Evolutionary conservation across 2,888 invertebrate species (phyloP).

Genomic region (Hemithea aestivaria): DNA sequence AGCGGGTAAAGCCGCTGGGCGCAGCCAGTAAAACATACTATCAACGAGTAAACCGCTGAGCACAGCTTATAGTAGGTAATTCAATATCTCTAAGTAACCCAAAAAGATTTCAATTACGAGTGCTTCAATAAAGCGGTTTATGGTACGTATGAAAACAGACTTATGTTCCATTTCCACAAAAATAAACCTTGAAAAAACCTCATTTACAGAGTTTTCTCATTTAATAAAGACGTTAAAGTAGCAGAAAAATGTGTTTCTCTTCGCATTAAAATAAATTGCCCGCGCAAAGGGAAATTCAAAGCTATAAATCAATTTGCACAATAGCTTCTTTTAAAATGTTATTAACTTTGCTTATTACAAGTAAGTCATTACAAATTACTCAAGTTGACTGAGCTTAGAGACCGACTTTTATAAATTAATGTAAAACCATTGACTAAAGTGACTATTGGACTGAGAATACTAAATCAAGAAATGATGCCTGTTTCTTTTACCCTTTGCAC

Average conservation of each 20-base stretch:
- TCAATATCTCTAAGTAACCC: too few relatives aligned
- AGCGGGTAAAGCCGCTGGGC: too few relatives aligned
- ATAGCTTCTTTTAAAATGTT: slow-evolving; percentile 25
- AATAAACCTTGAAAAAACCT: slow-evolving; percentile 11
- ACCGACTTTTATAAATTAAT: not conserved
- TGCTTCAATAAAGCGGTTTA: too few relatives aligned
- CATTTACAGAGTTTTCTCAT: slow-evolving; percentile 16
- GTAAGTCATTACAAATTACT: slow-evolving; percentile 15
- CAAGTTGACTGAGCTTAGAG: slow-evolving; percentile 2
- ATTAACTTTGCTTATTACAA: slow-evolving; percentile 18
- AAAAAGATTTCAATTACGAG: too few relatives aligned
- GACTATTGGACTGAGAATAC: too few relatives aligned
- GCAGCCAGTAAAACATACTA: too few relatives aligned
- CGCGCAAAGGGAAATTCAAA: slow-evolving; percentile 20
- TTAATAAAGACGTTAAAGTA: slow-evolving; percentile 21
- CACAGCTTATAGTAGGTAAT: too few relatives aligned
- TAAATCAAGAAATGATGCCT: too few relatives aligned
- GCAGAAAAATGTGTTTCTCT: slow-evolving; percentile 21
- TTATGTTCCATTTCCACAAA: slow-evolving; percentile 10
- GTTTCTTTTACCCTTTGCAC: too few relatives aligned
- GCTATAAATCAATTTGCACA: slow-evolving; percentile 34
- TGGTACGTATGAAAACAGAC: not conserved
- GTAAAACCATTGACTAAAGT: too few relatives aligned
- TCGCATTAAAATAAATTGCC: slow-evolving; percentile 22
- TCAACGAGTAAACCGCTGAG: too few relatives aligned